Base-by-base conservation (phyloP, 2,797 vertebrate genomes). In the Australoheros facetus region DNA sequence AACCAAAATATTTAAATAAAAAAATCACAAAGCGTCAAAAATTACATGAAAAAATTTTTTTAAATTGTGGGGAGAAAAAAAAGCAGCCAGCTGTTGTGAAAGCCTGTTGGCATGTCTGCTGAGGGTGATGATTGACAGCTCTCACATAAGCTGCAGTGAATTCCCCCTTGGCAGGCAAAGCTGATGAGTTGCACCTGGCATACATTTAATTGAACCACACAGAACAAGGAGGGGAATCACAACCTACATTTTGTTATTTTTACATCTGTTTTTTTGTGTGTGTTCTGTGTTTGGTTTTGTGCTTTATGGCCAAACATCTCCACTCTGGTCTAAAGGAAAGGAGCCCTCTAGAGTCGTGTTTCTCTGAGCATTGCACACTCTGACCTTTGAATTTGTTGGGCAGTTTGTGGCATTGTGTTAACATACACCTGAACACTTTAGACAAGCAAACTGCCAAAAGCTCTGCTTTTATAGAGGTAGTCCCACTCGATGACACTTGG, bases 11-110 rank as follows among this genome's bases (percentile, higher is more conserved):
- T 66, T 66, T 66, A 45, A 45, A 45, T 12, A 42, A 17, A 28
- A 64, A 64, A 64, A 66, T 66, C 26, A 45, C 62, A n/a, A 69
- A 69, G 62, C 28, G 17, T 69, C 2, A 69, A 69, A 30, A 69
- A 69, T 48, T 51, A 48, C 16, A 16, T 45, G 62, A 64, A 66
- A 66, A 19, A 51, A 51, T 0, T 21, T 23, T 23, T 23, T 23
- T 26, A 26, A 64, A 45, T 26, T 6, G 37, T 7, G 2, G 58
- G 5, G 39, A 3, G 9, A 2, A 19, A 21, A 21, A 19, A 2
- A 10, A 54, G 51, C 51, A 54, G 53, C n/a, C 51, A 54, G 51
- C 19, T 54, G 53, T 21, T 54, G 19, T 54, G 17, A 21, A 21
- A 54, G 53, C 57, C 17, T 58, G 56, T 32, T 58, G 56, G 28